These are phyloP conservation scores for Silurus aristotelis DNA, from an alignment of 2,797 vertebrate genomes.

Conservation along the genomic window DNA sequence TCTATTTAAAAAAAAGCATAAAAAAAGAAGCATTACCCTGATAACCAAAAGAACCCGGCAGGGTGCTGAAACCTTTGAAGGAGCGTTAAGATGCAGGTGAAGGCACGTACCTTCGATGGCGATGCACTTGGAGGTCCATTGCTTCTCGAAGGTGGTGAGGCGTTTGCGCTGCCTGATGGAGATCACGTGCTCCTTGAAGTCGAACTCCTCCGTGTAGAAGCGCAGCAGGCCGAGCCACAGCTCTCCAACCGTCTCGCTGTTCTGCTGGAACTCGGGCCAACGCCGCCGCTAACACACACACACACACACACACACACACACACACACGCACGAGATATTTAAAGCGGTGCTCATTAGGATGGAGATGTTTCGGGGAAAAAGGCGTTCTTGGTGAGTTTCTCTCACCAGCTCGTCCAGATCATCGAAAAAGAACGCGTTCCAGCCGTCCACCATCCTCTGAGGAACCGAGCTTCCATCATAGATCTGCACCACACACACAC, in stretches of 20 bases:
- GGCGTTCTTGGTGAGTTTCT: background rate
- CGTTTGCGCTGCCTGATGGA: slow-evolving; percentile 94
- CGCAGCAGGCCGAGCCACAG: slow-evolving; percentile 94
- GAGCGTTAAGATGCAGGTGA: background rate
- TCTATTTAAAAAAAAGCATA: slow-evolving; percentile 70
- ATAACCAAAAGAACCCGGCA: too few species aligned
- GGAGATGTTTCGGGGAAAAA: background rate
- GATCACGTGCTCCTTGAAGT: slow-evolving; percentile 97
- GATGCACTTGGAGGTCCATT: slow-evolving; percentile 99
- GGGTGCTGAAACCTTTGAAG: background rate
- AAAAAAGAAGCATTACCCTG: background rate
- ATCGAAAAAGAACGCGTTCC: slow-evolving; percentile 97
- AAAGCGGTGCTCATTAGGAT: background rate
- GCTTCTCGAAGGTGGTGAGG: slow-evolving; percentile 96
- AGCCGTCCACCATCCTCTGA: slow-evolving; percentile 95
- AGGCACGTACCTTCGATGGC: slow-evolving; percentile 88
- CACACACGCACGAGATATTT: background rate
- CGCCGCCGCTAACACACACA: slow-evolving; percentile 75
- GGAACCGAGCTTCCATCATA: slow-evolving; percentile 89
- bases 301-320: slow-evolving; percentile 6
- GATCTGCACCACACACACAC: slow-evolving; percentile 74
- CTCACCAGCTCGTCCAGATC: slow-evolving; percentile 91
- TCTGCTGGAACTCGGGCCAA: slow-evolving; percentile 82
- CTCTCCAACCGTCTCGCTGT: slow-evolving; percentile 90
- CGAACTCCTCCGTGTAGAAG: slow-evolving; percentile 97